phyloP scores from a whole-genome alignment of 2,113 vertebrate species.

The Thamnophis sirtalis region DNA sequence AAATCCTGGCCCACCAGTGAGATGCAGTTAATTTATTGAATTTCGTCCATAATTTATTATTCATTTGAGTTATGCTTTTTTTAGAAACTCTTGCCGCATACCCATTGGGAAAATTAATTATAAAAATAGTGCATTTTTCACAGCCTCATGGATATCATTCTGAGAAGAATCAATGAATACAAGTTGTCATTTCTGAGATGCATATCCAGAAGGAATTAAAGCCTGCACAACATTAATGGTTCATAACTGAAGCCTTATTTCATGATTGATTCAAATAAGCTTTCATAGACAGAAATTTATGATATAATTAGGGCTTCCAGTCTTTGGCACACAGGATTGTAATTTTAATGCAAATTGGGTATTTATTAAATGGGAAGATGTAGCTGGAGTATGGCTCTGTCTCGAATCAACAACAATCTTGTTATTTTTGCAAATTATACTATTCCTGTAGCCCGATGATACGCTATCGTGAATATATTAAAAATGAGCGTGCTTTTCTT shows the following conservation, averaged over 20 bases:
- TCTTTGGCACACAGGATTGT: slow-evolving; percentile 5
- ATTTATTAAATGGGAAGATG: slow-evolving; percentile 10
- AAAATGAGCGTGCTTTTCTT: neutral
- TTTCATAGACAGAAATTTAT: slow-evolving; percentile 17
- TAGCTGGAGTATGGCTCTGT: neutral
- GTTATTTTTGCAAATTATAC: slow-evolving; percentile 4
- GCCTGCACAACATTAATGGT: neutral
- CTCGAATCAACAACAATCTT: slow-evolving; percentile 18
- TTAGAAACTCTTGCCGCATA: slow-evolving; percentile 14
- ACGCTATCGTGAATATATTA: neutral
- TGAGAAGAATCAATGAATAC: neutral
- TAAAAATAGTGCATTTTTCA: slow-evolving; percentile 12
- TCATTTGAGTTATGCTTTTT: slow-evolving; percentile 31
- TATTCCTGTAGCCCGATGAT: slow-evolving; percentile 27
- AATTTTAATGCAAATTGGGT: slow-evolving; percentile 32
- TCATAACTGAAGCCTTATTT: slow-evolving; percentile 22
- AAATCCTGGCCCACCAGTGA: slow-evolving; percentile 1
- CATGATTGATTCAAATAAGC: slow-evolving; percentile 30
- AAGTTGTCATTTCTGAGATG: slow-evolving; percentile 36
- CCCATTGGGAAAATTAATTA: slow-evolving; percentile 29
- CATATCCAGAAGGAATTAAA: slow-evolving; percentile 21
- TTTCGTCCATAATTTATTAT: slow-evolving; percentile 10
- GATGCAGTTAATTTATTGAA: slow-evolving; percentile 9
- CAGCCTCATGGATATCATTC: slow-evolving; percentile 2
- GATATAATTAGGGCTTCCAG: slow-evolving; percentile 26